These are phyloP conservation scores for Dermatemys mawii DNA, from an alignment of 2,113 vertebrate genomes.

Conservation along the genomic window DNA sequence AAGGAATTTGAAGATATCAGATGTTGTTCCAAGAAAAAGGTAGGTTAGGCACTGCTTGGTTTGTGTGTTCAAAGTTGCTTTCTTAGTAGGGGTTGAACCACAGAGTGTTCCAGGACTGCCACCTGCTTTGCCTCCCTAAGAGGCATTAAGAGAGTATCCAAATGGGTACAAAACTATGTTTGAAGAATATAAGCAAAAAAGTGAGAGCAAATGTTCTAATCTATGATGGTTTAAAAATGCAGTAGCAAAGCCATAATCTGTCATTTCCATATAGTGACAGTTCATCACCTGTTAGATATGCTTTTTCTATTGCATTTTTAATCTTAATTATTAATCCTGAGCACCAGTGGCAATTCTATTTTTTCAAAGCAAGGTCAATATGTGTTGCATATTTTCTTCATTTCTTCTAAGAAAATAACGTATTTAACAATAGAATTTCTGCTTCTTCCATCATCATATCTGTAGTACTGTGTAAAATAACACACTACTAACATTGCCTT, in stretches of 20 bases:
- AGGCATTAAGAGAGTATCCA: background rate
- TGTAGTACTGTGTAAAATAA: background rate
- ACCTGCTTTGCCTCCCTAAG: background rate
- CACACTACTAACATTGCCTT: background rate
- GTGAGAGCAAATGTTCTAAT: conserved; percentile 13
- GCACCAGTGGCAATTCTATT: background rate
- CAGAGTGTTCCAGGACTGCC: background rate
- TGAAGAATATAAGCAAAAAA: conserved; percentile 13
- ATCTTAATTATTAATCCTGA: background rate
- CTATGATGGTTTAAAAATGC: background rate
- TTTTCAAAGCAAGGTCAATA: background rate
- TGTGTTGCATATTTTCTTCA: background rate
- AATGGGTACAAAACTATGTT: background rate
- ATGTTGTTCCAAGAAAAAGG: conserved; percentile 4
- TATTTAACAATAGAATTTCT: background rate
- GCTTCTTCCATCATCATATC: background rate
- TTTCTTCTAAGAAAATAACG: background rate
- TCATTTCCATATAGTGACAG: background rate
- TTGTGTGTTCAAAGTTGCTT: background rate
- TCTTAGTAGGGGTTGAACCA: conserved; percentile 8
- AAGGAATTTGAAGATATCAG: conserved; percentile 23
- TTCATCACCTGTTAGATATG: background rate
- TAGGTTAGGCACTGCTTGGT: background rate
- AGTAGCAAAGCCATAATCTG: background rate
- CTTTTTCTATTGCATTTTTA: background rate